Evolutionary conservation across 1,140 invertebrate species (phyloP), one percentile per base, ranked within the genome.

Genomic region (Musca vetustissima): DNA sequence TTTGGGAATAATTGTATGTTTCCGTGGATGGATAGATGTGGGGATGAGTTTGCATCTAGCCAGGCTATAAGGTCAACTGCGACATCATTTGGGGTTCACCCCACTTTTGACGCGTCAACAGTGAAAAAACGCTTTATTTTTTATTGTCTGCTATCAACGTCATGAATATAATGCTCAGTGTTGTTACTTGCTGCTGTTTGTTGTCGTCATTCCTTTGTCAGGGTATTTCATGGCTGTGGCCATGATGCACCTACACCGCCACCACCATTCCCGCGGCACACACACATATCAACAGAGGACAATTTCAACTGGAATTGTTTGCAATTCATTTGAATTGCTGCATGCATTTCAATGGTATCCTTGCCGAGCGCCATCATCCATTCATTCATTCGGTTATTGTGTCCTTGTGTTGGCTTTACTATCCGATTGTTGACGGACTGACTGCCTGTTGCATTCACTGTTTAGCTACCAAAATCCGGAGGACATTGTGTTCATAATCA

Each of bases 251-350:
- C 36, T 11, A 43, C 13, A 11, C 4, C 11, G 7, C 36, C 36
- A 43, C 7, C 4, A 7, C 36, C 36, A 7, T 43, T 11, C 36
- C 1, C 11, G 7, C 6, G 1, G 6, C 6, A 2, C 36, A 43
- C 36, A 43, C 1, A 43, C 36, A 13, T 6, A 43, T 13, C 6
- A 43, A 43, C 36, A 43, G 36, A 43, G 36, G 36, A 13, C 36
- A 43, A 13, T 43, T 43, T 43, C 36, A 43, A 43, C 9, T 52
- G n/a, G 17, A 9, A 61, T 9, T 36, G 57, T 61, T 61, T 61
- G 57, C 57, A 61, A n/a, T 61, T 61, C 19, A 61, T 61, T 61
- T 61, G 57, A 61, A 61, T 24, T 61, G 57, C 57, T 28, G 17
- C 19, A 57, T 28, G 24, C 53, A 28, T 6, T 32, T 59, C 14